phyloP scores from a whole-genome alignment of 2,113 vertebrate genomes.

The Plecturocebus donacophilus region DNA sequence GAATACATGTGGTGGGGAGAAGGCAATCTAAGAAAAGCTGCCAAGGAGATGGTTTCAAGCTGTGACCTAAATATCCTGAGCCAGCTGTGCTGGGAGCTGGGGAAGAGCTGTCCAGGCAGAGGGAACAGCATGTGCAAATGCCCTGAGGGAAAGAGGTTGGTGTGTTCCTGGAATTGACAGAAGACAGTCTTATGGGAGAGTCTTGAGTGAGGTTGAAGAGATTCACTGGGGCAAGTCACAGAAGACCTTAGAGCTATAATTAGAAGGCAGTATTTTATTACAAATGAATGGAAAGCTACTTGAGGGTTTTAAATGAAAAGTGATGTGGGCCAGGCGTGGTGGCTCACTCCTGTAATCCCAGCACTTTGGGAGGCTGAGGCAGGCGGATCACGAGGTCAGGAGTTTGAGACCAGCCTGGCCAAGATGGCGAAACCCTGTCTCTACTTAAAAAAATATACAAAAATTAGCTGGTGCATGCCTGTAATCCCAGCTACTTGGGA shows the following conservation, averaged over 20 bases:
- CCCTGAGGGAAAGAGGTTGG: background rate
- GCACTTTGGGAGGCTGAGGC: no score
- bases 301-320: background rate
- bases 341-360: no score
- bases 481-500: no score
- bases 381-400: no score
- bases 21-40: background rate
- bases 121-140: background rate
- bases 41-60: background rate
- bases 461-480: no score
- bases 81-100: background rate
- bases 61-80: background rate
- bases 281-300: background rate
- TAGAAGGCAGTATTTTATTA: background rate
- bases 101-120: background rate
- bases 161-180: background rate
- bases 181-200: background rate
- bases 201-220: background rate
- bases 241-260: background rate
- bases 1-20: no score
- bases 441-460: no score
- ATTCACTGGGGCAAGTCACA: background rate
- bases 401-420: no score
- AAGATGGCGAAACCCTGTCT: no score
- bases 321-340: no score